phyloP scores from a whole-genome alignment of 1,140 invertebrate species.

The Ceratosolen solmsi region DNA sequence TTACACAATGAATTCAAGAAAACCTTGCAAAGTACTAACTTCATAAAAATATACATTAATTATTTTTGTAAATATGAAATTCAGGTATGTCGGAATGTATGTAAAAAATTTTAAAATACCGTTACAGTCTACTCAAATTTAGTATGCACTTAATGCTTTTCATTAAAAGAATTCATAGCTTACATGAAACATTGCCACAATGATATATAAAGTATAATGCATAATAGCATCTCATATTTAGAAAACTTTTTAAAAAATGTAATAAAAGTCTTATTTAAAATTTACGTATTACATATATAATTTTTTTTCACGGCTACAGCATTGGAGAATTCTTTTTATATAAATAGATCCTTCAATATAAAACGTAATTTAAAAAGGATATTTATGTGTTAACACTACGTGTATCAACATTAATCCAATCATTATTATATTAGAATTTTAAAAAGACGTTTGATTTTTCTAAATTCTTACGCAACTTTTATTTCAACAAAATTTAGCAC shows the following conservation, averaged over 20 bases:
- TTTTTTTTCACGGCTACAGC: too few relatives aligned
- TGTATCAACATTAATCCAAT: too few relatives aligned
- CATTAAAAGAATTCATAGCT: not conserved
- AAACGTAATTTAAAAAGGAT: too few relatives aligned
- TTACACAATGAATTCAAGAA: constrained; percentile 8
- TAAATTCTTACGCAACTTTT: too few relatives aligned
- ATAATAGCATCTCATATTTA: constrained; percentile 19
- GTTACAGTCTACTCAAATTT: not conserved
- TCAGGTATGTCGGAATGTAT: not conserved
- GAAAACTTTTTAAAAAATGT: not conserved
- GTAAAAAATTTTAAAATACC: not conserved
- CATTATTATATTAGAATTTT: too few relatives aligned
- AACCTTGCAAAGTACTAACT: not conserved
- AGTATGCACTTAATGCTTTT: not conserved
- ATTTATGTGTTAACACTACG: too few relatives aligned
- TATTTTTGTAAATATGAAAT: constrained; percentile 11
- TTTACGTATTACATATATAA: not conserved
- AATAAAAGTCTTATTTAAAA: not conserved
- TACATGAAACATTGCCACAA: not conserved
- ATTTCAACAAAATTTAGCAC: too few relatives aligned
- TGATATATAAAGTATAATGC: not conserved
- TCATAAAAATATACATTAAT: constrained; percentile 26
- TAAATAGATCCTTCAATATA: too few relatives aligned
- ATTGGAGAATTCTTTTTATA: too few relatives aligned
- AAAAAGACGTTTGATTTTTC: too few relatives aligned